Conservation (phyloP, 2,888 invertebrate species). For the Anaspis maculata region DNA sequence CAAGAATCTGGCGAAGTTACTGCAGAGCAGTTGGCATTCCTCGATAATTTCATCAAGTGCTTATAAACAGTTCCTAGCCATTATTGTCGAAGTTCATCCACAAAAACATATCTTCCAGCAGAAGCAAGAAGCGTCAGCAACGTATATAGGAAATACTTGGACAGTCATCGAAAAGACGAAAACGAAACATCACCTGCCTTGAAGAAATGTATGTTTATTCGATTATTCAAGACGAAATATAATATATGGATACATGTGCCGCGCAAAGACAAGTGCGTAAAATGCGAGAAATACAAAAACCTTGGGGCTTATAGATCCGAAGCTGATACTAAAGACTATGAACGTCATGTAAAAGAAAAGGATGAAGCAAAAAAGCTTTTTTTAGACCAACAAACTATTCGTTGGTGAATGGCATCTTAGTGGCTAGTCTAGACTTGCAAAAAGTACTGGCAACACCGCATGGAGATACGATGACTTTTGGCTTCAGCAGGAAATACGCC, state of each 20-base stretch:
- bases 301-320: no score
- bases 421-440: conserved; percentile 14
- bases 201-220: background rate
- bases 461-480: conserved; percentile 19
- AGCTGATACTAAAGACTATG: conserved; percentile 5
- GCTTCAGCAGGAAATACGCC: conserved; percentile 24
- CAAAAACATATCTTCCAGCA: background rate
- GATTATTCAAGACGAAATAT: conserved; percentile 6
- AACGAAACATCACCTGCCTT: background rate
- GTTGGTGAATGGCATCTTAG: conserved; percentile 7
- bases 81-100: background rate
- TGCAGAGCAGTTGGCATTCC: no score
- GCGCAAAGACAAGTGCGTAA: conserved; percentile 13
- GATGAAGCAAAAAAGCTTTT: background rate
- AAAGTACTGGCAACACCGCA: conserved; percentile 24
- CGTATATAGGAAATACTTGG: background rate
- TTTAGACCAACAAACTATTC: no score
- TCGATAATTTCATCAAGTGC: no score
- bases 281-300: conserved; percentile 12
- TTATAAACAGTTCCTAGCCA: background rate
- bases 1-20: no score
- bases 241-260: conserved; percentile 17
- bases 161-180: background rate
- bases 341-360: conserved; percentile 3
- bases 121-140: background rate